A percentile compares a stretch with the other conserved stretches of the same genome.
Conservation (phyloP, 2,797 vertebrate species). For the Atherinosoma microstoma region DNA sequence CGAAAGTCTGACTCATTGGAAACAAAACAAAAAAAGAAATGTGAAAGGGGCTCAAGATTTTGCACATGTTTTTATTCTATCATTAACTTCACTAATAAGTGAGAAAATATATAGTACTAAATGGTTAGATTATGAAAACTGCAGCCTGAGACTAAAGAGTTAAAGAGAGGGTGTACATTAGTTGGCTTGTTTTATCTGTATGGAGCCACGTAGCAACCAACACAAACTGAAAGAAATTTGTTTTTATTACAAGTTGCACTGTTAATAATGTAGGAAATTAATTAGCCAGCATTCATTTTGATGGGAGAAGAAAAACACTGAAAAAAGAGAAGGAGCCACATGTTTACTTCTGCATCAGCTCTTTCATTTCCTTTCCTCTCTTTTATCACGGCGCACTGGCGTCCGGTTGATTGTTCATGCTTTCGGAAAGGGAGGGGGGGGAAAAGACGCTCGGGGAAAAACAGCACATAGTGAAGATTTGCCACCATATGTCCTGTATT, state of each 20-base stretch:
- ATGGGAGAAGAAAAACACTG: neutral
- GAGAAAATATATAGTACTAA: neutral
- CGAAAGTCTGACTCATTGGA: neutral
- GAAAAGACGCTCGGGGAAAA: neutral
- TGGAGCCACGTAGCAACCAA: neutral
- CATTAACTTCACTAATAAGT: no score
- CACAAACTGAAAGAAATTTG: neutral
- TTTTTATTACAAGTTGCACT: neutral
- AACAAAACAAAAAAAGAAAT: neutral
- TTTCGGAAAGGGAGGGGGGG: neutral
- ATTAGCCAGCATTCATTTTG: slow-evolving; percentile 14
- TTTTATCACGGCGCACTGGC: slow-evolving; percentile 31
- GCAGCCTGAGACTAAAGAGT: slow-evolving; percentile 11
- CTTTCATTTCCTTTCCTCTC: slow-evolving; percentile 49
- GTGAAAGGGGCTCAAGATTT: neutral
- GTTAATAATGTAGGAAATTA: slow-evolving; percentile 12
- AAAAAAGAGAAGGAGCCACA: slow-evolving; percentile 16
- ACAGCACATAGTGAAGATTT: slow-evolving; percentile 23
- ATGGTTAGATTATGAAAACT: neutral
- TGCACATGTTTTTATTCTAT: neutral
- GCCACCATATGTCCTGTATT: slow-evolving; percentile 23
- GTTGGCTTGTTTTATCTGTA: slow-evolving; percentile 7
- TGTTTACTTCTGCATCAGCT: slow-evolving; percentile 29
- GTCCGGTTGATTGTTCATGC: slow-evolving; percentile 51
- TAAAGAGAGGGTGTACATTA: slow-evolving; percentile 8